Base-by-base conservation (phyloP, 2,113 vertebrate genomes). In the Megalops atlanticus region DNA sequence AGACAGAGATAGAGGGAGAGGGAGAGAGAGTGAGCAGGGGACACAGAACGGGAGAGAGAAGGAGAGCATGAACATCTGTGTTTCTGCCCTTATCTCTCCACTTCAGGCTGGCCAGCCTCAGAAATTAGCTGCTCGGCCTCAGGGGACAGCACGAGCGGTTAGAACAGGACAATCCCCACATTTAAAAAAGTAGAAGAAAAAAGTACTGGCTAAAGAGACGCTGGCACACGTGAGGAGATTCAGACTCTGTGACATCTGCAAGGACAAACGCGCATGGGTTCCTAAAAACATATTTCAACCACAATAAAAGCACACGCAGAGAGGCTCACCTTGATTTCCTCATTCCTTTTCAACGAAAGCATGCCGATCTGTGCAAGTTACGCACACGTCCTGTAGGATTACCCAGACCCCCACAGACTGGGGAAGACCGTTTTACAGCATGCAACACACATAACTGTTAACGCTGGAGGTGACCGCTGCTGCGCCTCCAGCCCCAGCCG, bases 51-150 rank as follows among this genome's bases (percentile, higher is more conserved):
- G 43, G 24, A 10, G 70, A 14, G 69, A 72, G 27, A 36, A 21
- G 41, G n/a, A 21, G 36, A 74, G 73, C 24, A 12, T n/a, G 39
- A 10, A 64, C 58, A 31, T 31, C 24, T 33, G 36, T 31, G 77
- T 39, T 14, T 71, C 33, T 33, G 27, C n/a, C 80, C 79, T 87
- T 87, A 90, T 89, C 84, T 81, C 78, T 83, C 76, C n/a, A 43
- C 43, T 85, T 74, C 86, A 87, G 85, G 88, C 85, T 73, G n/a
- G 43, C 43, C 43, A 10, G 7, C 14, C 6, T 14, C 14, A 10
- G 7, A 10, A 24, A 27, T 2, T 31, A 76, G 79, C 74, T 80
- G 72, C 2, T 75, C 79, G 69, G 77, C 81, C 54, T 78, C 69
- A 24, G 15, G 52, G 6, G 58, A 31, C 24, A 31, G n/a, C 58